Evolutionary conservation across 2,888 invertebrate species (phyloP).

Genomic region (Gortyna flavago): DNA sequence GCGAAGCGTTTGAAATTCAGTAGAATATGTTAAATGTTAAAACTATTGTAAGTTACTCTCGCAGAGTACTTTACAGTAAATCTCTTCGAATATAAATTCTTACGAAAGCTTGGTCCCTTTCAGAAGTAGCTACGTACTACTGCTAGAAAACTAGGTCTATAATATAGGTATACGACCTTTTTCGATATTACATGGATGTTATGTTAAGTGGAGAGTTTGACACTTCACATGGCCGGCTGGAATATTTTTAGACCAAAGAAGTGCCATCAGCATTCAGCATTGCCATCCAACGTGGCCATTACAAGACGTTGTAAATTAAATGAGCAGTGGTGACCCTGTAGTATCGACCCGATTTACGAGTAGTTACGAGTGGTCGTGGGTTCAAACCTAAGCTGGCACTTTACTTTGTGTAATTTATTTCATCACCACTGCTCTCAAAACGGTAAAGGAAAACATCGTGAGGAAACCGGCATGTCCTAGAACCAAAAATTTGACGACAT

Average conservation of each 20-base stretch:
- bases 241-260: neutral
- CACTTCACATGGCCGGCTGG: neutral
- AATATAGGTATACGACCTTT: too few relatives aligned
- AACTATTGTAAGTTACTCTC: conserved; percentile 7
- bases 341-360: too few relatives aligned
- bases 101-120: neutral
- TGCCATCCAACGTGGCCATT: neutral
- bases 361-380: too few relatives aligned
- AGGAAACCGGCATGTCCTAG: neutral
- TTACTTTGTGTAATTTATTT: neutral
- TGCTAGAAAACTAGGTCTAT: neutral
- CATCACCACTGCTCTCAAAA: neutral
- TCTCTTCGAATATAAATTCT: conserved; percentile 10
- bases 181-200: too few relatives aligned
- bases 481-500: neutral
- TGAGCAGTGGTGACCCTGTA: neutral
- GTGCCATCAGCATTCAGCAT: neutral
- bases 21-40: conserved; percentile 42
- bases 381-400: neutral
- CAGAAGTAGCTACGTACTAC: neutral
- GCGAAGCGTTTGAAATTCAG: conserved; percentile 12
- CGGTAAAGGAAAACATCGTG: neutral
- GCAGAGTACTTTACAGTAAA: neutral
- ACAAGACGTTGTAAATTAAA: neutral
- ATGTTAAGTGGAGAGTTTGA: neutral